Percentiles rank a stretch among this genome's conserved stretches.
Conservation (phyloP, 2,888 invertebrate species). For the Drosophila vallismaia region DNA sequence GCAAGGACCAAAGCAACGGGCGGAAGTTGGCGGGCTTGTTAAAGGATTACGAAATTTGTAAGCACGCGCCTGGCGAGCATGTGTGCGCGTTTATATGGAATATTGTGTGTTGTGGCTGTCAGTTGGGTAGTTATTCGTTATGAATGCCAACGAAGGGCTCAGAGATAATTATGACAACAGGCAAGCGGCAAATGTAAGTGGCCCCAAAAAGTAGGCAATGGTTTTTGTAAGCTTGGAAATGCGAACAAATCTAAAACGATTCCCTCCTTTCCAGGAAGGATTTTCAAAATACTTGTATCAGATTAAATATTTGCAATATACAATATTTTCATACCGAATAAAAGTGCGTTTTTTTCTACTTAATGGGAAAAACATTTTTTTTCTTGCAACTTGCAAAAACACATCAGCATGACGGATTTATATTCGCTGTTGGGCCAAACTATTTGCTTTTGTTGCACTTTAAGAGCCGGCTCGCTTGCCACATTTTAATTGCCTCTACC, state of each 20-base stretch:
- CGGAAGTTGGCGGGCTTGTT: slow-evolving; percentile 72
- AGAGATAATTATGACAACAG: slow-evolving; percentile 50
- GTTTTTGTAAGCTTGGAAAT: background rate
- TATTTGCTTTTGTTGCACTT: slow-evolving; percentile 23
- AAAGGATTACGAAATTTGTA: slow-evolving; percentile 79
- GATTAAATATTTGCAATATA: too few species aligned
- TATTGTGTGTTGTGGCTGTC: slow-evolving; percentile 15
- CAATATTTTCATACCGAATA: too few species aligned
- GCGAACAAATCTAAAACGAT: background rate
- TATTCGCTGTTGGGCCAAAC: slow-evolving; percentile 2
- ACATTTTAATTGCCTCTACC: slow-evolving; percentile 57
- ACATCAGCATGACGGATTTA: slow-evolving; percentile 5
- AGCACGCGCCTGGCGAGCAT: slow-evolving; percentile 54
- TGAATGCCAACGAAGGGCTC: slow-evolving; percentile 44
- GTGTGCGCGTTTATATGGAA: slow-evolving; percentile 25
- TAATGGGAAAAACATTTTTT: background rate
- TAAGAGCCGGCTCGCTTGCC: slow-evolving; percentile 20
- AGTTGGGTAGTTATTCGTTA: slow-evolving; percentile 38
- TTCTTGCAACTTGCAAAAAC: background rate
- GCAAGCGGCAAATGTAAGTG: slow-evolving; percentile 9
- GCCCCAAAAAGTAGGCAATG: slow-evolving; percentile 1
- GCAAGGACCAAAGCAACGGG: slow-evolving; percentile 49
- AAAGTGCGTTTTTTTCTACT: background rate
- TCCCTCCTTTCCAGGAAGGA: background rate
- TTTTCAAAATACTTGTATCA: background rate